Evolutionary conservation across 2,888 invertebrate genomes (phyloP).

Genomic region (Argyresthia albistria): DNA sequence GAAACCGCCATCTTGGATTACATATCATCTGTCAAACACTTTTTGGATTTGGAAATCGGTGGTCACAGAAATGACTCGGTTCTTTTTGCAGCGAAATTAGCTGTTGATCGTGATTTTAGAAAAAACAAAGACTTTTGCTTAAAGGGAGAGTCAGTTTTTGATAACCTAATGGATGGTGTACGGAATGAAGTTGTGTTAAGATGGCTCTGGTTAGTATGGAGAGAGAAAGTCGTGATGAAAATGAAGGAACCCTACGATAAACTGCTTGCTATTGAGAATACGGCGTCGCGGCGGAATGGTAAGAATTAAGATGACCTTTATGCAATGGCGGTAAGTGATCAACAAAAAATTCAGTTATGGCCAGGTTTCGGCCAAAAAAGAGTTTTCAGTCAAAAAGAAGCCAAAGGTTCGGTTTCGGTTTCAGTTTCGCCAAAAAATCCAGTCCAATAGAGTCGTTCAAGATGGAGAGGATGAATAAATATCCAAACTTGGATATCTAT

Average conservation of each 20-base stretch:
- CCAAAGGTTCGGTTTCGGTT: no score
- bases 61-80: constrained; percentile 11
- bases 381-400: no score
- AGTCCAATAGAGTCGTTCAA: no score
- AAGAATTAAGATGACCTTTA: no score
- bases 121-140: constrained; percentile 49
- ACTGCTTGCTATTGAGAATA: constrained; percentile 73
- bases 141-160: constrained; percentile 75
- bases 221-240: constrained; percentile 71
- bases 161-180: constrained; percentile 67
- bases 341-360: no score
- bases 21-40: constrained; percentile 20
- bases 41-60: constrained; percentile 11
- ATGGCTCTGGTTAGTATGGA: constrained; percentile 79
- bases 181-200: constrained; percentile 58
- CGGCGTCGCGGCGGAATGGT: constrained; percentile 77
- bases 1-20: constrained; percentile 38
- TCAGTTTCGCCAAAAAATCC: no score
- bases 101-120: constrained; percentile 11
- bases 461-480: no score
- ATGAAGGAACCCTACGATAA: constrained; percentile 68
- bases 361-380: no score
- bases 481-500: no score
- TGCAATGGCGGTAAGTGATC: neutral
- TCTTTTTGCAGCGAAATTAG: constrained; percentile 19